A percentile compares a stretch with the other conserved stretches of the same genome.
Conservation (phyloP, 2,113 vertebrate species). For the Bambusicola thoracicus region DNA sequence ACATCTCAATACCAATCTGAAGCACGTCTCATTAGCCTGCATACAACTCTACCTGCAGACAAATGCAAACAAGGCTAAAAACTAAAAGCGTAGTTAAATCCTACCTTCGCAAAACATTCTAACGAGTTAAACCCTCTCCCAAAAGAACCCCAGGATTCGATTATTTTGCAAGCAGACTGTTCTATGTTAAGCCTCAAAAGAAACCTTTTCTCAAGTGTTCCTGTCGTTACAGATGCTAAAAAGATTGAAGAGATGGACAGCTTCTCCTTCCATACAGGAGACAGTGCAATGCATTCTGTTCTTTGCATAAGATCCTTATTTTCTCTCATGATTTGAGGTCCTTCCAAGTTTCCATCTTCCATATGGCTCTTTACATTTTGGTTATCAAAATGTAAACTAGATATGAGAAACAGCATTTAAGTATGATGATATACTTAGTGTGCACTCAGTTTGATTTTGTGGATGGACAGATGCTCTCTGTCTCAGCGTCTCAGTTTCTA, state of each 20-base stretch:
- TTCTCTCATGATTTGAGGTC: background rate
- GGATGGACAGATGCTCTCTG: background rate
- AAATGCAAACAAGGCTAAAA: background rate
- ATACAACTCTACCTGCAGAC: background rate
- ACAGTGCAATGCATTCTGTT: rapidly evolving
- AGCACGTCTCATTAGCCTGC: background rate
- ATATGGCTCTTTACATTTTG: background rate
- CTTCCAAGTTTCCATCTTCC: slow-evolving; percentile 20
- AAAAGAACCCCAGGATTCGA: background rate
- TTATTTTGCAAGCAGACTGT: background rate
- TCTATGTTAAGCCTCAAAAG: background rate
- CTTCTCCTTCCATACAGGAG: slow-evolving; percentile 10
- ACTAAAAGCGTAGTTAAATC: background rate
- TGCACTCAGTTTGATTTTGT: background rate
- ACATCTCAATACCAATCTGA: background rate
- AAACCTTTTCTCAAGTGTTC: slow-evolving; percentile 57
- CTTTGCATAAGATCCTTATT: background rate
- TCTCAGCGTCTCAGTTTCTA: background rate
- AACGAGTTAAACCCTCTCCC: background rate
- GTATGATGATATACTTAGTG: background rate
- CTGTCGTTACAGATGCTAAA: slow-evolving; percentile 53
- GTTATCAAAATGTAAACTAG: slow-evolving; percentile 49
- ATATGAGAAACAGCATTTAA: background rate
- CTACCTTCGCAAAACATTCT: background rate
- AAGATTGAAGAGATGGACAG: slow-evolving; percentile 26